phyloP scores from a whole-genome alignment of 2,888 invertebrate genomes.

The Busseola fusca region DNA sequence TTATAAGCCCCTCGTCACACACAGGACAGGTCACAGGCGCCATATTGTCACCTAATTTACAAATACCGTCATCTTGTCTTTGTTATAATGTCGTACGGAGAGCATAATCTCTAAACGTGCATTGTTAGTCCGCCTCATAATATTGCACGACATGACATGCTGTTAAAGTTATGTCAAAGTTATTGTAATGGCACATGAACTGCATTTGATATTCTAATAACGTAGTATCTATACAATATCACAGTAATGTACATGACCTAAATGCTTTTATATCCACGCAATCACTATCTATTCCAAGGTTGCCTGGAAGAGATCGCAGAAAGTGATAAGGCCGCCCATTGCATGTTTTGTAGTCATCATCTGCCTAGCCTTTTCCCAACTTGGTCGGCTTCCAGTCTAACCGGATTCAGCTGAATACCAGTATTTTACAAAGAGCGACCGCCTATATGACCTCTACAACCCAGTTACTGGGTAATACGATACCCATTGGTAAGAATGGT shows the following conservation, averaged over 20 bases:
- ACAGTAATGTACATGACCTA: not conserved
- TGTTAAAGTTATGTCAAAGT: constrained; percentile 17
- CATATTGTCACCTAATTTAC: constrained; percentile 49
- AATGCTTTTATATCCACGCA: too few relatives aligned
- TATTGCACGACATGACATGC: constrained; percentile 16
- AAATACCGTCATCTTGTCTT: constrained; percentile 29
- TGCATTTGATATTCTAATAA: not conserved
- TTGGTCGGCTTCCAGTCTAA: too few relatives aligned
- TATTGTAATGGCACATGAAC: not conserved
- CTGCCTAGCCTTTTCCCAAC: not conserved
- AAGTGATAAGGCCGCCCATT: too few relatives aligned
- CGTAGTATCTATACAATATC: not conserved
- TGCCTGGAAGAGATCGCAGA: too few relatives aligned
- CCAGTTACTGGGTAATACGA: too few relatives aligned
- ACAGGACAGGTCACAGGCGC: not conserved
- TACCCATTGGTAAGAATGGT: too few relatives aligned
- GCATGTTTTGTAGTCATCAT: too few relatives aligned
- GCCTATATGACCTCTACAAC: too few relatives aligned
- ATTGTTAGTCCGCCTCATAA: constrained; percentile 44
- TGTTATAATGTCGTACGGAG: constrained; percentile 25
- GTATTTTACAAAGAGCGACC: not conserved
- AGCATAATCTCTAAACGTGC: constrained; percentile 34
- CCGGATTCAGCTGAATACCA: not conserved
- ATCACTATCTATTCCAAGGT: too few relatives aligned
- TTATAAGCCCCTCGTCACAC: too few relatives aligned